Conservation (phyloP, 2,888 invertebrate species). For the Leptodirus hochenwartii region DNA sequence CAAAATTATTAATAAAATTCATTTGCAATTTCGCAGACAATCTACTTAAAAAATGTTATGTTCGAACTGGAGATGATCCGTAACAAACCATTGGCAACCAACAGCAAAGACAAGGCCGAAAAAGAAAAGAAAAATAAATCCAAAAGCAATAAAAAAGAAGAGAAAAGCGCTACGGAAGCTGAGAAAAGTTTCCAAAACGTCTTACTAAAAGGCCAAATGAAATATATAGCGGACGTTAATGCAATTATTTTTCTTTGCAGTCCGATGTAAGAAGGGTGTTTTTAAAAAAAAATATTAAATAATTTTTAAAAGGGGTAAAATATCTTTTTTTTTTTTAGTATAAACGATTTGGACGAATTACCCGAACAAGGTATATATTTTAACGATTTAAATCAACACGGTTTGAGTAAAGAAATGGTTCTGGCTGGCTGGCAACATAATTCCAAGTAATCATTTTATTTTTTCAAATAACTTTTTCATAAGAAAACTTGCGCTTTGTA, state of each 20-base stretch:
- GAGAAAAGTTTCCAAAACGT: slow-evolving; percentile 34
- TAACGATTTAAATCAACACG: slow-evolving; percentile 73
- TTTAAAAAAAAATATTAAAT: no score
- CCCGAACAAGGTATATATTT: slow-evolving; percentile 60
- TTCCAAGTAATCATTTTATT: slow-evolving; percentile 34
- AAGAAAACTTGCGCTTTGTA: neutral
- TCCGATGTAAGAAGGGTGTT: slow-evolving; percentile 75
- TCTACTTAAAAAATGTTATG: slow-evolving; percentile 62
- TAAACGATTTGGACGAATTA: slow-evolving; percentile 70
- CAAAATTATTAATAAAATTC: no score
- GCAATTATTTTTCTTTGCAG: slow-evolving; percentile 73
- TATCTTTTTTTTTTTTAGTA: slow-evolving; percentile 30
- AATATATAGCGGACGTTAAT: slow-evolving; percentile 60
- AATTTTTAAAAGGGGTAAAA: slow-evolving; percentile 1
- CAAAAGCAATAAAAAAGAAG: slow-evolving; percentile 1
- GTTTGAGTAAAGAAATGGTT: slow-evolving; percentile 66
- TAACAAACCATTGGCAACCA: slow-evolving; percentile 1
- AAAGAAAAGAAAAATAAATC: slow-evolving; percentile 1
- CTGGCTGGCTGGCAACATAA: slow-evolving; percentile 74
- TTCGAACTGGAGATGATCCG: slow-evolving; percentile 66
- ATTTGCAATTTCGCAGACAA: no score
- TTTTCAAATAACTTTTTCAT: neutral
- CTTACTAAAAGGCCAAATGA: slow-evolving; percentile 73
- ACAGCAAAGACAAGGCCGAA: slow-evolving; percentile 5
- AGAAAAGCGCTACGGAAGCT: slow-evolving; percentile 4